Evolutionary conservation across 2,797 vertebrate genomes (phyloP).

Genomic region (Tangara arthus): DNA sequence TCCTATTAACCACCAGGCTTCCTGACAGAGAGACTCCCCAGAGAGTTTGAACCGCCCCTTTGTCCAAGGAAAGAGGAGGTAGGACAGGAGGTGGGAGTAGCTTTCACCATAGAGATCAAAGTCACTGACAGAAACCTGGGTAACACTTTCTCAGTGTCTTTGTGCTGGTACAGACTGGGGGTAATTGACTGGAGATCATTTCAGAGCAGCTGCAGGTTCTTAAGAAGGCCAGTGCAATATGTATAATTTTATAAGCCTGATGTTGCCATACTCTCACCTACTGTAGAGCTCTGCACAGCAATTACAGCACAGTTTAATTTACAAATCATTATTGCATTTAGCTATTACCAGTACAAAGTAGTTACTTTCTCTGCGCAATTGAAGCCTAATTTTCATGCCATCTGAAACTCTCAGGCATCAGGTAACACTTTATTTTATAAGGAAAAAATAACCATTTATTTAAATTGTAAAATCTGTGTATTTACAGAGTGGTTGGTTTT

Average conservation of each 20-base stretch:
- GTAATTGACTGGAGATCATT: background rate
- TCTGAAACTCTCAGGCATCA: conserved; percentile 53
- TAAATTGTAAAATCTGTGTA: conserved; percentile 56
- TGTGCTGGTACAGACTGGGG: background rate
- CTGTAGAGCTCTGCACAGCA: background rate
- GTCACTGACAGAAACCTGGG: background rate
- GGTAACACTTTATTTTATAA: conserved; percentile 59
- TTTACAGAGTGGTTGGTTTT: conserved; percentile 34
- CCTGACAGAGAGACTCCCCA: background rate
- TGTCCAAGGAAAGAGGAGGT: background rate
- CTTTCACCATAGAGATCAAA: background rate
- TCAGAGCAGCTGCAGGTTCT: background rate
- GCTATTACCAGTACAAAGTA: conserved; percentile 47
- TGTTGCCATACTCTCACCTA: background rate
- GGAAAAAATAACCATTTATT: conserved; percentile 51
- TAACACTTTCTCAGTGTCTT: background rate
- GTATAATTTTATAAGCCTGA: background rate
- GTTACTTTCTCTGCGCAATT: conserved; percentile 55
- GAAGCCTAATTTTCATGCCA: conserved; percentile 56
- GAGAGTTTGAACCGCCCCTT: background rate
- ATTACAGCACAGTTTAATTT: conserved; percentile 47
- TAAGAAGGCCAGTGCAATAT: background rate
- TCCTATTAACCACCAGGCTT: background rate
- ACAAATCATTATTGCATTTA: conserved; percentile 46
- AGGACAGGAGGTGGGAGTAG: background rate